A percentile compares a stretch with the other conserved stretches of the same genome.
Conservation (phyloP, 2,888 invertebrate species). For the Lucinisca nassula region DNA sequence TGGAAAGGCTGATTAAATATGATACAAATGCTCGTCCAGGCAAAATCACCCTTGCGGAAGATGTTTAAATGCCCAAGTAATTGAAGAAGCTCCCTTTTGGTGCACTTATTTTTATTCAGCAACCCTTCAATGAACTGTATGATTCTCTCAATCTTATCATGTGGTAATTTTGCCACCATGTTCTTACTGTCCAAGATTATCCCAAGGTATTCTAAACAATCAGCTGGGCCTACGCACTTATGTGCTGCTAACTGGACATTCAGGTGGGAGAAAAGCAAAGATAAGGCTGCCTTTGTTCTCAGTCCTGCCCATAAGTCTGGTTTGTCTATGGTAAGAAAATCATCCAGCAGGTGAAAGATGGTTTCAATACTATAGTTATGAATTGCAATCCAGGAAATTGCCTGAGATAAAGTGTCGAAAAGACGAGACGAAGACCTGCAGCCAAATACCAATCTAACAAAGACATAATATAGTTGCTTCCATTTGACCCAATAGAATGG, state of each 20-base stretch:
- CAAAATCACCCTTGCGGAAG: constrained; percentile 33
- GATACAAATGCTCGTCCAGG: constrained; percentile 40
- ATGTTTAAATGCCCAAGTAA: constrained; percentile 48
- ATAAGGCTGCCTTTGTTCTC: constrained; percentile 49
- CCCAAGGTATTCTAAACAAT: constrained; percentile 49
- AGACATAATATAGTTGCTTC: constrained; percentile 48
- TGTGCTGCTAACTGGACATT: constrained; percentile 46
- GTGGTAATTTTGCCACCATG: constrained; percentile 48
- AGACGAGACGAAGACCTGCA: constrained; percentile 46
- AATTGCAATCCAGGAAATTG: constrained; percentile 56
- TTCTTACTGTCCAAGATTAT: constrained; percentile 60
- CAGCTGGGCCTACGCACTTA: constrained; percentile 50
- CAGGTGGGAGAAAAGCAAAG: constrained; percentile 40
- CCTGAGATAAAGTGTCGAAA: constrained; percentile 47
- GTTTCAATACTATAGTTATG: constrained; percentile 40
- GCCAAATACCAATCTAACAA: constrained; percentile 52
- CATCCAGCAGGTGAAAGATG: constrained; percentile 58
- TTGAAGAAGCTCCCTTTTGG: neutral
- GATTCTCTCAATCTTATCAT: neutral
- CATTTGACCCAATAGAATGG: constrained; percentile 54
- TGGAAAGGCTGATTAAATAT: constrained; percentile 12
- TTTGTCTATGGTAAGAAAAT: constrained; percentile 50
- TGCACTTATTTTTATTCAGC: neutral
- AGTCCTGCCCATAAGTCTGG: constrained; percentile 18
- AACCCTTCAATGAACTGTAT: neutral